Percentiles rank a stretch among this genome's conserved stretches.
Conservation (phyloP, 1,140 invertebrate genomes). For the Penaeus japonicus region DNA sequence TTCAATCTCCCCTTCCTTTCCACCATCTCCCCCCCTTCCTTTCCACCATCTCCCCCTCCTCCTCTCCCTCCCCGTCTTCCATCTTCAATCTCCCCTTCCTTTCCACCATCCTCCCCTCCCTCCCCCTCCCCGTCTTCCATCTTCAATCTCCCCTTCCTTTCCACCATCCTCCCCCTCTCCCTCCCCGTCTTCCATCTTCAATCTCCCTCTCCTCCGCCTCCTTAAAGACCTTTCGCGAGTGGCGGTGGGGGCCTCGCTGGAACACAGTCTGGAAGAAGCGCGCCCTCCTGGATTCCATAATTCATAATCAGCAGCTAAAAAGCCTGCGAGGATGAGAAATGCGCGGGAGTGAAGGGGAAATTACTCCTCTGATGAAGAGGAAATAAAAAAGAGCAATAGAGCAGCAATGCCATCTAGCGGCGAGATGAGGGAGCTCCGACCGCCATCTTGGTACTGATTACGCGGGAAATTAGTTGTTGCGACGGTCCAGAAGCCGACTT, state of each 20-base stretch:
- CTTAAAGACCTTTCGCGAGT: slow-evolving; percentile 2
- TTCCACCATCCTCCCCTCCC: too few relatives aligned
- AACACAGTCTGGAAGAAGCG: slow-evolving; percentile 29
- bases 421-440: slow-evolving; percentile 35
- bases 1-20: neutral
- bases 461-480: slow-evolving; percentile 55
- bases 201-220: neutral
- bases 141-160: neutral
- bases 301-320: slow-evolving; percentile 53
- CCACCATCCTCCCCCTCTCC: neutral
- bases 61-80: neutral
- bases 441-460: slow-evolving; percentile 56
- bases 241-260: neutral
- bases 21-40: neutral
- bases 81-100: neutral
- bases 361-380: slow-evolving; percentile 50
- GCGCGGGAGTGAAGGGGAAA: slow-evolving; percentile 42
- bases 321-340: slow-evolving; percentile 51
- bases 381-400: slow-evolving; percentile 49
- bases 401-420: slow-evolving; percentile 40
- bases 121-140: too few relatives aligned
- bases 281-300: slow-evolving; percentile 45
- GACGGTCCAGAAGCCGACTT: neutral
- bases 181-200: too few relatives aligned
- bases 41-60: neutral